phyloP scores from a whole-genome alignment of 2,888 invertebrate genomes.

The Aelia acuminata region DNA sequence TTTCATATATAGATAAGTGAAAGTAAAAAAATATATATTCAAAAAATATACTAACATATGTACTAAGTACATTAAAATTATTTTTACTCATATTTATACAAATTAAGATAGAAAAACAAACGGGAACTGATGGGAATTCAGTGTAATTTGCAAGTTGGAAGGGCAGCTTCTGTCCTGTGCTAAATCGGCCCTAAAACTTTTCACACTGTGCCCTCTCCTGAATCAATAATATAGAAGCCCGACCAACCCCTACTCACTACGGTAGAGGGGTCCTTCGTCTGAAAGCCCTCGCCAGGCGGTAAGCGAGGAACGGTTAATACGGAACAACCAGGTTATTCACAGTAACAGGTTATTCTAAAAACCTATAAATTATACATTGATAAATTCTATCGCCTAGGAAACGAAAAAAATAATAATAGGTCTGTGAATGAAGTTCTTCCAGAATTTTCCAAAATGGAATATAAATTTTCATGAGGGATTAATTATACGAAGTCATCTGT shows the following conservation, averaged over 20 bases:
- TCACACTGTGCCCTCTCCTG: background rate
- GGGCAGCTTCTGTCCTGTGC: background rate
- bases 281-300: background rate
- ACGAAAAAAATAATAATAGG: too few relatives aligned
- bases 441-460: too few relatives aligned
- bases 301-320: background rate
- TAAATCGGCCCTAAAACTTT: slow-evolving; percentile 47
- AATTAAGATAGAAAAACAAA: background rate
- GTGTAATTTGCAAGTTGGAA: background rate
- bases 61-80: too few relatives aligned
- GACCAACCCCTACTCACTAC: background rate
- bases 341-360: background rate
- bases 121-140: background rate
- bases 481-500: too few relatives aligned
- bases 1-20: too few relatives aligned
- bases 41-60: too few relatives aligned
- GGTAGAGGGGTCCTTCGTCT: background rate
- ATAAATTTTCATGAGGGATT: too few relatives aligned
- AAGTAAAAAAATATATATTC: too few relatives aligned
- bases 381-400: too few relatives aligned
- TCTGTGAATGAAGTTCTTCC: too few relatives aligned
- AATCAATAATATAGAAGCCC: slow-evolving; percentile 35
- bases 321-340: background rate
- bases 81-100: too few relatives aligned
- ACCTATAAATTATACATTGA: too few relatives aligned